These are phyloP conservation scores for Pangasius krempfi DNA, from an alignment of 2,797 vertebrate species.

Conservation along the genomic window DNA sequence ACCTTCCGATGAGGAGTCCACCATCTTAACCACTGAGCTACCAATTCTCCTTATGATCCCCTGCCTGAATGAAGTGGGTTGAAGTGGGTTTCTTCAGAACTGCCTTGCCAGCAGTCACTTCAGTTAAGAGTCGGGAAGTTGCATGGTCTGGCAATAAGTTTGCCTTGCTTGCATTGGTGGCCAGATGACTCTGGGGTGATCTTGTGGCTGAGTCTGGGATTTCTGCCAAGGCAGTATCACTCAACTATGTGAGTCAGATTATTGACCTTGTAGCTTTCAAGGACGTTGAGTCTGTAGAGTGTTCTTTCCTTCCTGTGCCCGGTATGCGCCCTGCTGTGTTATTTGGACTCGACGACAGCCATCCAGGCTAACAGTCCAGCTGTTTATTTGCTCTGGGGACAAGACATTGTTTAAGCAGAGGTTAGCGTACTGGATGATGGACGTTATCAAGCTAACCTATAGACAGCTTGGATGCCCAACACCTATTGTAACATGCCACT, in stretches of 20 bases:
- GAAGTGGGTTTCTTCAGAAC: neutral
- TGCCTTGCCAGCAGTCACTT: neutral
- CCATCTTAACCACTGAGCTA: no score
- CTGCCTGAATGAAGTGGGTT: neutral
- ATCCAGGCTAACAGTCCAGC: neutral
- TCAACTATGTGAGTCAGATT: neutral
- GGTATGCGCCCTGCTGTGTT: neutral
- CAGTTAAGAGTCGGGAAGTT: neutral
- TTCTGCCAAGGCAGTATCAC: neutral
- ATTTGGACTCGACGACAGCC: neutral
- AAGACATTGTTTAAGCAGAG: neutral
- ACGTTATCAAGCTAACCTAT: neutral
- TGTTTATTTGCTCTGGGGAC: neutral
- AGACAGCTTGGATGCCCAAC: neutral
- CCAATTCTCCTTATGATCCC: neutral
- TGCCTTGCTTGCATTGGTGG: neutral
- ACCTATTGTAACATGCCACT: neutral
- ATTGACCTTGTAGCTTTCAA: conserved; percentile 2
- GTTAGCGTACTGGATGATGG: neutral
- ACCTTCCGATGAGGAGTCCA: no score
- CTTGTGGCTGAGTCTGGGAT: neutral
- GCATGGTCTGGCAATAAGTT: neutral
- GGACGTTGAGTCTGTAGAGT: neutral
- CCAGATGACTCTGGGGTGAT: neutral
- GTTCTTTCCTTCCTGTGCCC: neutral